A percentile compares a stretch with the other conserved stretches of the same genome.
These are phyloP conservation scores for Edolisoma coerulescens DNA, from an alignment of 2,113 vertebrate species.

Conservation along the genomic window DNA sequence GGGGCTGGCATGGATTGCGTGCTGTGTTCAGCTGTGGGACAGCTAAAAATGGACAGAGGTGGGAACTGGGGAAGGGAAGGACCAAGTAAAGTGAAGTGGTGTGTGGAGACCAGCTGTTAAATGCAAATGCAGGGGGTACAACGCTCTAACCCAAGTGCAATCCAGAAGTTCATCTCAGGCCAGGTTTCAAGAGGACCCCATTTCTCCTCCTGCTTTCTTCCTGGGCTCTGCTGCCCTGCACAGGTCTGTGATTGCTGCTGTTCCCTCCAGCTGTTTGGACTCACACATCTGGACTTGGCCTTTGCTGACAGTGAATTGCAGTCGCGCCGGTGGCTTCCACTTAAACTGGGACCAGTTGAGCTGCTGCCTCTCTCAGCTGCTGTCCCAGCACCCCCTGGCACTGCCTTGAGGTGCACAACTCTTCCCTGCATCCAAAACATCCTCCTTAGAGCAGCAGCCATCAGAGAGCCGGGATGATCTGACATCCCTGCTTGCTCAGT, in stretches of 20 bases:
- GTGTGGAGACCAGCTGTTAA: not conserved
- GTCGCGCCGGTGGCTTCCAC: not conserved
- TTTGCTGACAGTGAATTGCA: not conserved
- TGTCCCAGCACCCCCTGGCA: not conserved
- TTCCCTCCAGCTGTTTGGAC: not conserved
- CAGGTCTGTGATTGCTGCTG: not conserved
- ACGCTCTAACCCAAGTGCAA: not conserved
- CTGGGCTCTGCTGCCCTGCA: not conserved
- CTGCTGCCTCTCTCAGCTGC: not conserved
- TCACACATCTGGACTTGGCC: not conserved
- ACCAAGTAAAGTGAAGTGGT: not conserved
- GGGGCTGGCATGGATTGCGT: not conserved
- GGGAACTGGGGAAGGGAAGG: not conserved
- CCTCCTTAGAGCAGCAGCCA: not conserved
- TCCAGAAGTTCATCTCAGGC: not conserved
- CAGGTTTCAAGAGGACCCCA: not conserved
- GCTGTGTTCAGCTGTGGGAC: not conserved
- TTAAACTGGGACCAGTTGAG: not conserved
- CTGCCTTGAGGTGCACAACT: not conserved
- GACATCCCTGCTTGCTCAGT: accelerated
- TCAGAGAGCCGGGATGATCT: not conserved
- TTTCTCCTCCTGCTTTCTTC: not conserved
- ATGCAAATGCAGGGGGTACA: not conserved
- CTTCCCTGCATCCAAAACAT: not conserved
- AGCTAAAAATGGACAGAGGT: not conserved